Evolutionary conservation across 2,797 vertebrate genomes (phyloP), one percentile per base, ranked within the genome.

Genomic region (Pseudotriccus pelzelni): DNA sequence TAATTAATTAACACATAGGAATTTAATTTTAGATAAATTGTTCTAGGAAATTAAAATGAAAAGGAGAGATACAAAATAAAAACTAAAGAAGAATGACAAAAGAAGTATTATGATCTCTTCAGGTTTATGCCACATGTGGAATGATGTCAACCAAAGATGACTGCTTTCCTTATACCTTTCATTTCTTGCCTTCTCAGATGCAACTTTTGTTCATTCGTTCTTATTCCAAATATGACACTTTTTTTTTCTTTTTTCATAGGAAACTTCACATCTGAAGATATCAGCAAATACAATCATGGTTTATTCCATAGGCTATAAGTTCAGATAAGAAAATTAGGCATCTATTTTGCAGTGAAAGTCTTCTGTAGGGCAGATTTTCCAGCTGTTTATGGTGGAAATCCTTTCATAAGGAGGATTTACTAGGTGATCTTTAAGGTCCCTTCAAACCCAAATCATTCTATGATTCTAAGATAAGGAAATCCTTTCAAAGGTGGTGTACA

Each of bases 231-330:
- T 28, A 47, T 4, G 5, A 39, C 27, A 39, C 3, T 7, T 9
- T 2, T 1, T 3, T 28, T 53, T 43, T 24, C 6, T 4, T 3
- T 5, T 32, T 9, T 14, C 12, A 4, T 1, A 37, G 10, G 60
- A 52, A 84, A 59, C 19, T 67, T 77, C 3, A 14, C 4, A 68
- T 8, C 9, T 76, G 30, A 56, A 23, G 3, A 24, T 66, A 73
- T 34, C 63, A 73, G 17, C 17, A 90, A 79, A 76, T 37, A 66
- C 5, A 69, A 36, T 37, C 3, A 39, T 34, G 12, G 4, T 9
- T 81, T 59, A 55, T 41, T 70, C 25, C 25, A 34, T 13, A 62
- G 14, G 19, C 17, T 4, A 0, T 53, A 60, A 41, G 9, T n/a
- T 52, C 22, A 32, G 17, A 28, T n/a, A 59, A 44, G 56, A 83